Conservation (phyloP, 2,797 vertebrate genomes). For the Sarcophilus harrisii region DNA sequence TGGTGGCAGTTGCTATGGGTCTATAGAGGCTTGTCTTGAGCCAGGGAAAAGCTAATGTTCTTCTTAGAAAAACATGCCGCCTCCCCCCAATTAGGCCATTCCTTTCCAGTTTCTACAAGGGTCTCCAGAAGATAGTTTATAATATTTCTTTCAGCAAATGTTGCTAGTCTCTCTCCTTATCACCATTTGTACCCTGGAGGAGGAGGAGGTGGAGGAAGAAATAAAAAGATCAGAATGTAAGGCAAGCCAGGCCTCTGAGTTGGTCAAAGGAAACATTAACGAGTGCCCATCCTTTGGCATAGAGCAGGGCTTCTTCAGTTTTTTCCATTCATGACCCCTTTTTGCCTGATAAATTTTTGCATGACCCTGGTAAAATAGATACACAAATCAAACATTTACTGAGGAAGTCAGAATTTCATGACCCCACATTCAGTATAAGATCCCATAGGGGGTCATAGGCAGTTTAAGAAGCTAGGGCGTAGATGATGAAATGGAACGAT, state of each 20-base stretch:
- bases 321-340: no score
- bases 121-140: slow-evolving; percentile 45
- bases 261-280: slow-evolving; percentile 15
- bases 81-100: neutral
- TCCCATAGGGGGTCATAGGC: no score
- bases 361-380: no score
- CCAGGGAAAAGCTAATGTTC: slow-evolving; percentile 26
- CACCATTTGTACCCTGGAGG: slow-evolving; percentile 45
- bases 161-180: slow-evolving; percentile 25
- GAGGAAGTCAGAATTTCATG: no score
- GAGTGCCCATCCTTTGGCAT: neutral
- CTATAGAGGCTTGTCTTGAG: slow-evolving; percentile 12
- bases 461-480: no score
- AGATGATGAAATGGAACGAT: slow-evolving; percentile 7
- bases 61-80: slow-evolving; percentile 33
- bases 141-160: slow-evolving; percentile 40
- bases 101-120: slow-evolving; percentile 42
- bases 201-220: slow-evolving; percentile 40
- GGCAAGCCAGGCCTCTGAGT: slow-evolving; percentile 33
- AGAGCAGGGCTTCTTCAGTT: no score
- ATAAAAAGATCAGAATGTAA: slow-evolving; percentile 23
- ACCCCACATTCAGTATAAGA: no score
- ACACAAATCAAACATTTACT: no score
- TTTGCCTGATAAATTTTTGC: no score
- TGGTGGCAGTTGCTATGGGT: slow-evolving; percentile 26